Percentiles rank a stretch among this genome's conserved stretches.
These are phyloP conservation scores for Todiramphus saurophagus DNA, from an alignment of 2,113 vertebrate species.

Conservation along the genomic window DNA sequence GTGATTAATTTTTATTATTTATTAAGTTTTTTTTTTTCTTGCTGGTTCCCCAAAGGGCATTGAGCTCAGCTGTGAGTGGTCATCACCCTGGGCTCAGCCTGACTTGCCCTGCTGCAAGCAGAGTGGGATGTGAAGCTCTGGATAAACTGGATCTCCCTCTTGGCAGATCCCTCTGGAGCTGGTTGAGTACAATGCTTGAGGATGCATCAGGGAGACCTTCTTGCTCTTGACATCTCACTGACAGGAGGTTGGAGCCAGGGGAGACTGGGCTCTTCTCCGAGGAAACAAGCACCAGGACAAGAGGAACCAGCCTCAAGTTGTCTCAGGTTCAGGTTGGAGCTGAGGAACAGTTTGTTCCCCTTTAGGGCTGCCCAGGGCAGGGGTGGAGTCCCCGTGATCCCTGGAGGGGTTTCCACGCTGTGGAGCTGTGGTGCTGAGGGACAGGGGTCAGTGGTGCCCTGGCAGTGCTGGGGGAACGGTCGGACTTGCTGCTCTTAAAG, in stretches of 20 bases:
- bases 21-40: background rate
- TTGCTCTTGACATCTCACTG: background rate
- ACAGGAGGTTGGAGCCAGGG: background rate
- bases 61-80: background rate
- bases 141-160: background rate
- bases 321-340: background rate
- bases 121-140: background rate
- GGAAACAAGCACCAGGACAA: background rate
- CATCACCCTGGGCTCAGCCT: background rate
- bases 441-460: background rate
- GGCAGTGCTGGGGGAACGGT: background rate
- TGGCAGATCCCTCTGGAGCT: background rate
- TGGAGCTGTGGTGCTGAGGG: background rate
- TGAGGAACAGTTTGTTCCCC: background rate
- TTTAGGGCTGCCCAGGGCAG: background rate
- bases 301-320: background rate
- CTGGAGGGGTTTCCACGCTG: background rate
- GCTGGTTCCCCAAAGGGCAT: background rate
- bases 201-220: background rate
- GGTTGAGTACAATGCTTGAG: accelerated
- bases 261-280: background rate
- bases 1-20: background rate
- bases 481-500: background rate
- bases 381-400: background rate
- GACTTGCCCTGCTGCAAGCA: background rate